A percentile compares a stretch with the other conserved stretches of the same genome.
These are phyloP conservation scores for Ochotona curzoniae DNA, from an alignment of 2,113 vertebrate species.

Conservation along the genomic window DNA sequence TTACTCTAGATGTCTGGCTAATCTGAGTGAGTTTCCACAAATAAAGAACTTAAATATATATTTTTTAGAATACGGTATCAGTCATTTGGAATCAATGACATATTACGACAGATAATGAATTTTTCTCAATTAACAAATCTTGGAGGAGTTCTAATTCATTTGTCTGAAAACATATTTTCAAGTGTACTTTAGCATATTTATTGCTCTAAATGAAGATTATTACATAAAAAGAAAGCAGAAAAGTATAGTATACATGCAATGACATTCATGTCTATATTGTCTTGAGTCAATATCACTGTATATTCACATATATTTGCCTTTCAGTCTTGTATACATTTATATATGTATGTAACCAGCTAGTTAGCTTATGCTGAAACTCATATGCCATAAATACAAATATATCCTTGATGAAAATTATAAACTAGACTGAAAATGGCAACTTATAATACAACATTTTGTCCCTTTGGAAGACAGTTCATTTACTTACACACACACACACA, in stretches of 20 bases:
- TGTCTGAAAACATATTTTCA: neutral
- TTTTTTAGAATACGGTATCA: neutral
- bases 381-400: neutral
- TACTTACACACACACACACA: neutral
- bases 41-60: neutral
- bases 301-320: neutral
- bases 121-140: neutral
- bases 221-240: neutral
- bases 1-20: neutral
- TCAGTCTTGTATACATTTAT: neutral
- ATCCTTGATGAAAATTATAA: neutral
- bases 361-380: neutral
- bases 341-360: neutral
- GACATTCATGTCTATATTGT: accelerated
- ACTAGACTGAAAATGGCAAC: neutral
- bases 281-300: neutral
- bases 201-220: neutral
- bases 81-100: neutral
- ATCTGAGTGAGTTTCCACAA: neutral
- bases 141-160: neutral
- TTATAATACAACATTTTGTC: neutral
- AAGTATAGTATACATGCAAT: neutral
- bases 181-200: neutral
- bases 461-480: neutral
- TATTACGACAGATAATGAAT: neutral